Evolutionary conservation across 2,113 vertebrate species (phyloP), one percentile per base, ranked within the genome.

Genomic region (Archilochus colubris): DNA sequence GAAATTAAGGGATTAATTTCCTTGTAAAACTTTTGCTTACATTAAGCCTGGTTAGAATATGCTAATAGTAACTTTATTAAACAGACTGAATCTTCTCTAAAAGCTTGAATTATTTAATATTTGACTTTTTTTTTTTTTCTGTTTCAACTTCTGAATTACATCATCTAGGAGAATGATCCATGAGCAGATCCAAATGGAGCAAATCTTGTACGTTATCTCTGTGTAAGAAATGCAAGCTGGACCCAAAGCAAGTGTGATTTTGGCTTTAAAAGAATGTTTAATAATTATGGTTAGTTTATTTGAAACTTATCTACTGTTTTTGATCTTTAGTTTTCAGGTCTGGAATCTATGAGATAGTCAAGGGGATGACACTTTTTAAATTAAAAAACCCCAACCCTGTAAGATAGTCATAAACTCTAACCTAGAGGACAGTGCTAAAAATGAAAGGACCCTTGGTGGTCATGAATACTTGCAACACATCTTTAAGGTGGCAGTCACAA

Each of bases 91-190:
- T 89, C 44, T 53, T 22, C 33, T 50, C 61, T 92, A 61, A 91
- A 92, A 91, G 18, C 55, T 67, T 77, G 38, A 93, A 67, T 89
- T 93, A 69, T 83, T 93, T 91, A 72, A 59, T 86, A 81, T 74
- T 59, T 58, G 30, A 64, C 28, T 78, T 51, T 27, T 31, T 59
- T 61, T 67, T 38, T 58, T 50, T 67, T 23, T 22, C 40, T 78
- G 27, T 86, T 96, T 81, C 33, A 79, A 79, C 75, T 76, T 64
- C 58, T 80, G 46, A 69, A 82, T 96, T 85, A 38, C n/a, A 54
- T 89, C 23, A 76, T 5, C 24, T 81, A 64, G 36, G 53, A 87
- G 43, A 91, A 72, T 50, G 8, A 68, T 44, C 50, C 16, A 24
- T 51, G 64, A 82, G 18, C 22, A 69, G 91, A 72, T 91, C 70